Base-by-base conservation (phyloP, 1,140 invertebrate species). In the Theocolax elegans region DNA sequence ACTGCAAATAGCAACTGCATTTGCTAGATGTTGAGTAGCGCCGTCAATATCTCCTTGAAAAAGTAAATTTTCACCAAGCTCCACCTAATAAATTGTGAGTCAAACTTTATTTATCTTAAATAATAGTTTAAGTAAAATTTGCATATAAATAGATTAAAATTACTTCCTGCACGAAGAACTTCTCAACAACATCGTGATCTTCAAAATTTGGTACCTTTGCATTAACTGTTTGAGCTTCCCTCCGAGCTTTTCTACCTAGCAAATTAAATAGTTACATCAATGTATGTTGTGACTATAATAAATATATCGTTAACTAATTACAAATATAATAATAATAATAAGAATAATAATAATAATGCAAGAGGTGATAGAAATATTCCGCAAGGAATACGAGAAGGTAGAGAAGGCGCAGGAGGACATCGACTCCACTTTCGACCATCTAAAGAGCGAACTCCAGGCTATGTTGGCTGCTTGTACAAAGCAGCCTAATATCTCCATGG, bases 1-100 rank as follows among this genome's bases (percentile, higher is more conserved):
- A 21, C 95, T 95, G 84, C 97, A 99, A 2, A 99, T 94, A n/a
- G 95, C 93, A 25, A 99, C 92, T 21, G 97, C 97, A 83, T 96
- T 96, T 27, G 93, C 92, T 68, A 99, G 89, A 86, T 99, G 97
- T 81, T 98, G 96, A 25, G 98, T 93, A 63, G 95, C 97, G 48
- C 89, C 91, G 72, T 97, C 95, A 67, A 97, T 82, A 74, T 98
- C 93, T 51, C 96, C 96, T 71, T 88, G 87, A 21, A 91, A 91
- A 74, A 99, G 87, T 31, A 97, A 80, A 80, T 97, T 95, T 85
- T 99, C 97, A 27, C 97, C 97, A 27, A 95, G 80, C 83, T 95
- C 93, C 58, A 95, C 92, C 90, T 93, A 51, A n/a, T 25, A 21
- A 42, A 38, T 59, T 17, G 44, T 29, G 6, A 8, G 29, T 42